These are phyloP conservation scores for Taenaris catops DNA, from an alignment of 2,888 invertebrate genomes.

Conservation along the genomic window DNA sequence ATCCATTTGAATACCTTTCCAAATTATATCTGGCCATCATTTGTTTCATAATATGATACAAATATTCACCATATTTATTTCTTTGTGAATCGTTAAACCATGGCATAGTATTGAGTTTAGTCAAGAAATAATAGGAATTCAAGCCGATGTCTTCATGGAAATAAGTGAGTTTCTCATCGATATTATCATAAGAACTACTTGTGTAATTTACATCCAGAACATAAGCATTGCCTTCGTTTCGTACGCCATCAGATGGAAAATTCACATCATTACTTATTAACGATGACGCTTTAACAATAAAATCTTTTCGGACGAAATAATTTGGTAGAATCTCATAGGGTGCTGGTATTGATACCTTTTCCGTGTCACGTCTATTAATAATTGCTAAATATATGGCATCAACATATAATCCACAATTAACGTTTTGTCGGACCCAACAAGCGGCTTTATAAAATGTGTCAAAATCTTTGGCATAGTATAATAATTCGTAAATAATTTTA, in stretches of 20 bases:
- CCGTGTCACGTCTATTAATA: conserved; percentile 78
- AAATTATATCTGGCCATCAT: conserved; percentile 84
- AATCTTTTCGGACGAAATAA: conserved; percentile 82
- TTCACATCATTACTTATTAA: conserved; percentile 44
- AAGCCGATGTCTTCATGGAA: conserved; percentile 86
- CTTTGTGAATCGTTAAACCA: conserved; percentile 63
- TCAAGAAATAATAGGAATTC: conserved; percentile 82
- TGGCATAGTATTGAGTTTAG: conserved; percentile 73
- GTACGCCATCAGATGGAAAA: conserved; percentile 38
- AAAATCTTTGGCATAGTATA: conserved; percentile 79
- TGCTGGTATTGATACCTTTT: conserved; percentile 80
- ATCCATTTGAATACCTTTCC: conserved; percentile 85
- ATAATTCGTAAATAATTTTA: conserved; percentile 59
- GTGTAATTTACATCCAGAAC: conserved; percentile 61
- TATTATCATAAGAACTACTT: conserved; percentile 48
- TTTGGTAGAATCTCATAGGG: conserved; percentile 84
- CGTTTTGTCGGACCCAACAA: conserved; percentile 78
- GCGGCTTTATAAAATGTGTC: conserved; percentile 78
- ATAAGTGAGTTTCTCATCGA: conserved; percentile 82
- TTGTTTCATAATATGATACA: conserved; percentile 83
- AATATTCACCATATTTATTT: conserved; percentile 79
- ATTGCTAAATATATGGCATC: conserved; percentile 81
- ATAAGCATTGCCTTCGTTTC: conserved; percentile 57
- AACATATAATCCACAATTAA: conserved; percentile 82
- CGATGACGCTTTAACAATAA: conserved; percentile 66